phyloP scores from a whole-genome alignment of 2,888 invertebrate genomes.

The Frankliniella intonsa region DNA sequence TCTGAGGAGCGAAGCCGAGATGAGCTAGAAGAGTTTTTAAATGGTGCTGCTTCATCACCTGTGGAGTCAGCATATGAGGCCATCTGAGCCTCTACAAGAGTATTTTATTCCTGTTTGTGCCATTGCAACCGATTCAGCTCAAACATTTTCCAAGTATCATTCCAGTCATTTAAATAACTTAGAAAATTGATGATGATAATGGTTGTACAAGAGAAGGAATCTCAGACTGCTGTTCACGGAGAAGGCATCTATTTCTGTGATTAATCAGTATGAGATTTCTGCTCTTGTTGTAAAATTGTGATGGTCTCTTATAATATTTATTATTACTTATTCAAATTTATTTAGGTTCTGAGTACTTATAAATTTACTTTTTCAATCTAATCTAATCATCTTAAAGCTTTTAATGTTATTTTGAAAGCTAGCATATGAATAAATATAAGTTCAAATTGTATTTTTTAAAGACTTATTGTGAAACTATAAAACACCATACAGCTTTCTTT shows the following conservation, averaged over 20 bases:
- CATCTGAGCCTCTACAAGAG: conserved; percentile 46
- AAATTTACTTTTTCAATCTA: background rate
- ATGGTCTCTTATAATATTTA: too few species aligned
- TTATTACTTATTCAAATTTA: too few species aligned
- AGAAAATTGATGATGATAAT: too few species aligned
- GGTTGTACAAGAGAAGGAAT: too few species aligned
- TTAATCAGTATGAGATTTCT: too few species aligned
- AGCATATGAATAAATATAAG: background rate
- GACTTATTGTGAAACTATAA: too few species aligned
- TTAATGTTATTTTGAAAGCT: background rate
- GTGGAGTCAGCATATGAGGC: conserved; percentile 58
- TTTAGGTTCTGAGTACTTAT: too few species aligned
- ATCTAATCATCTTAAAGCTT: background rate
- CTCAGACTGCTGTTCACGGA: too few species aligned
- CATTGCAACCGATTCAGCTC: background rate
- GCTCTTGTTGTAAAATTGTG: too few species aligned
- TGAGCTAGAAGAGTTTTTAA: conserved; percentile 60
- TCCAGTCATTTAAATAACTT: background rate
- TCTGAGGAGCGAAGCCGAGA: conserved; percentile 50
- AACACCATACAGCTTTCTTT: too few species aligned
- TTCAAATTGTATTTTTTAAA: background rate
- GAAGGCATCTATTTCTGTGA: too few species aligned
- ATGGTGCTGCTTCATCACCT: conserved; percentile 51
- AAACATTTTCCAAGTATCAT: background rate
- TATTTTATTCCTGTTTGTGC: background rate